Base-by-base conservation (phyloP, 2,797 vertebrate genomes). In the Coregonus suidteri region DNA sequence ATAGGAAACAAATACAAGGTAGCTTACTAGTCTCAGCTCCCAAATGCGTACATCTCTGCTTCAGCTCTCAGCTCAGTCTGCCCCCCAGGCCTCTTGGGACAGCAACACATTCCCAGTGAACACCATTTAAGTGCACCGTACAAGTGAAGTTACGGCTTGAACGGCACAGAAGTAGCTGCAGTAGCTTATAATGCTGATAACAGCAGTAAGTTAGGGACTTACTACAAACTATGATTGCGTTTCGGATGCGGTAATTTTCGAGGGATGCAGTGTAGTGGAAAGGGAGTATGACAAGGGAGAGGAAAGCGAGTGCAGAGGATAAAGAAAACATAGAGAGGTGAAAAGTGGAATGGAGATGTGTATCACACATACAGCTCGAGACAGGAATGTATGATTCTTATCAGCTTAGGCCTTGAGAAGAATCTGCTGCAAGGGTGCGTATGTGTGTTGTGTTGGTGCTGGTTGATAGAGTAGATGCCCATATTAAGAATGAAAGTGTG, bases 351-450 rank as follows among this genome's bases (percentile, higher is more conserved):
- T 25, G 30, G 51, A 78, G 88, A 87, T 88, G 77, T 68, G 5
- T 76, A 77, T 89, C 88, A 85, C 74, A 13, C 9, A 59, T 31
- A 73, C 53, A 35, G 78, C 56, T 78, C 41, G 78, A 81, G 84
- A 85, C 85, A 79, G 87, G 88, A 90, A 91, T 88, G 82, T 79
- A n/a, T 75, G 85, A 89, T 85, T 47, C 41, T 84, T 89, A 89
- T 89, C 88, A 77, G 79, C 79, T 78, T 37, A 72, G 77, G 31
- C 13, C 86, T 81, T 70, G 30, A 47, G 25, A 88, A 65, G 82
- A 84, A 82, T 88, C 84, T 85, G 76, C n/a, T 64, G 31, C 51
- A 13, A 9, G 75, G 71, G 73, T 6, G 81, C 72, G 69, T 16
- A 34, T 56, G 5, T 65, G 34, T 64, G 34, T 56, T 11, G 25